These are phyloP conservation scores for Enteromius paludinosus DNA, from an alignment of 2,797 vertebrate species.

Conservation along the genomic window DNA sequence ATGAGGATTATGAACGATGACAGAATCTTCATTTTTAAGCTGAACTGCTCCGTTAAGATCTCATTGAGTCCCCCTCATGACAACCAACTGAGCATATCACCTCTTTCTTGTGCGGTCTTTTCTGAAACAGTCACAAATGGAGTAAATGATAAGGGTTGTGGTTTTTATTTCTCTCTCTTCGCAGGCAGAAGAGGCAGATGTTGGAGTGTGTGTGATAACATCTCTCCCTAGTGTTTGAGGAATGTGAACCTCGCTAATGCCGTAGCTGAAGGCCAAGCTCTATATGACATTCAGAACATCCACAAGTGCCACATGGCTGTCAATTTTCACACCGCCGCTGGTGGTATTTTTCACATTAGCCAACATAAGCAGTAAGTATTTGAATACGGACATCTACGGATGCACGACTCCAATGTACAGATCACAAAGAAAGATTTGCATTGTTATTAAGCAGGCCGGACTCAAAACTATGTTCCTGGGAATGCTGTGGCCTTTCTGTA, in stretches of 20 bases:
- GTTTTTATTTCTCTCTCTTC: slow-evolving; percentile 15
- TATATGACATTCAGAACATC: slow-evolving; percentile 60
- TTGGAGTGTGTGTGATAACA: slow-evolving; percentile 29
- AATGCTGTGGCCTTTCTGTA: not conserved
- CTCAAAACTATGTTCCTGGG: not conserved
- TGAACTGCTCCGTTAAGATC: not conserved
- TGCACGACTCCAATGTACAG: not conserved
- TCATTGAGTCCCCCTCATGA: slow-evolving; percentile 37
- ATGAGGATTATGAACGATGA: not conserved
- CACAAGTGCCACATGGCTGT: slow-evolving; percentile 67
- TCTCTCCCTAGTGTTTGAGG: slow-evolving; percentile 42
- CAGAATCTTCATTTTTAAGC: not conserved
- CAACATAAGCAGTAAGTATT: slow-evolving; percentile 51
- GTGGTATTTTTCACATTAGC: slow-evolving; percentile 67
- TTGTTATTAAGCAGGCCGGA: not conserved
- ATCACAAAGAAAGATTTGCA: not conserved
- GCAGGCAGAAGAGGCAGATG: slow-evolving; percentile 19
- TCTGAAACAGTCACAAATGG: slow-evolving; percentile 30
- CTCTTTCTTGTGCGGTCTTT: slow-evolving; percentile 42
- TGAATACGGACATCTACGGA: slow-evolving; percentile 46
- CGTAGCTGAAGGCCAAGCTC: slow-evolving; percentile 57
- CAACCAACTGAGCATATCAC: slow-evolving; percentile 43
- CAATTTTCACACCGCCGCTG: slow-evolving; percentile 65
- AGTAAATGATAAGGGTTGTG: slow-evolving; percentile 31
- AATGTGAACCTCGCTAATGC: slow-evolving; percentile 61